Base-by-base conservation (phyloP, 2,888 invertebrate genomes). In the Leucophenga maculata region DNA sequence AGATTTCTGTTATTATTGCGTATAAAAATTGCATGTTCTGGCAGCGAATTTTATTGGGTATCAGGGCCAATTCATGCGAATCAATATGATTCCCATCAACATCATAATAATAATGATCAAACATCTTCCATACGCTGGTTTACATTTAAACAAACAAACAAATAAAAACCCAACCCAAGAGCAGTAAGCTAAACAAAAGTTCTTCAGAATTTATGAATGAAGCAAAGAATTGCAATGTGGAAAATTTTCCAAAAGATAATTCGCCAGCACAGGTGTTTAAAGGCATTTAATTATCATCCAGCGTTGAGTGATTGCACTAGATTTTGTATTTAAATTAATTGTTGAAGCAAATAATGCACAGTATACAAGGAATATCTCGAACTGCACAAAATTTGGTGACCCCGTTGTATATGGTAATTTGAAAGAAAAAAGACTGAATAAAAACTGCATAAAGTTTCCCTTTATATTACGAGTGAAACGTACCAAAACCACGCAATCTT, bases 1-100 rank as follows among this genome's bases (percentile, higher is more conserved):
- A n/a, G 26, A 65, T 31, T 32, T 39, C 26, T 26, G 3, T 26
- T 26, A 4, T 26, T 26, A 3, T 26, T 26, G 26, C 26, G 16
- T 46, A 67, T 65, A 26, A 26, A 66, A 74, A 75, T 83, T 79
- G 79, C 81, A 82, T 83, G 83, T 80, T 83, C 80, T 80, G 82
- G 74, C 79, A 68, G 73, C 3, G 39, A 6, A 39, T 39, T 39
- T 39, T 39, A 39, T 39, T 39, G 71, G 69, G 6, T 55, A 46
- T 65, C 72, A 71, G 67, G 65, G 70, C 54, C 71, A 32, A 50
- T 48, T 60, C 46, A 52, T 50, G 59, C 55, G 59, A 20, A 67
- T 16, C 31, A 46, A 11, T 18, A 68, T 54, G 50, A n/a, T 16
- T 57, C 16, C 26, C 72, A 26, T 62, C 69, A 70, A 73, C 67